Base-by-base conservation (phyloP, 2,113 vertebrate genomes). In the Syngnathus floridae region DNA sequence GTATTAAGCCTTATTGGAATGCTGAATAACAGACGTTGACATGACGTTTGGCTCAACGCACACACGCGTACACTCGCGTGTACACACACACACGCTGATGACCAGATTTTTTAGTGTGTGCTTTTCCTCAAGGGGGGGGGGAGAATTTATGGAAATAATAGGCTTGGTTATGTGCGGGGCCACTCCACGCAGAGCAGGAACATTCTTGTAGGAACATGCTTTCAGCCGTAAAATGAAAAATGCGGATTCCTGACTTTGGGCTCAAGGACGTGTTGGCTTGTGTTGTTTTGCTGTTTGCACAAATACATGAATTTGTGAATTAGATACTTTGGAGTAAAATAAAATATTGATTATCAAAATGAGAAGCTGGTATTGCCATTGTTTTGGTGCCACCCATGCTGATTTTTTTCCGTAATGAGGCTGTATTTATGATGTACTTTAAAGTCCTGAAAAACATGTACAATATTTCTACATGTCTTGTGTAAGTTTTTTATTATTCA, bases 1-100 rank as follows among this genome's bases (percentile, higher is more conserved):
- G 68, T 80, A 86, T 87, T 85, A 82, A 68, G 71, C 64, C 72
- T 82, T 79, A 82, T 82, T 84, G 83, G 79, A 89, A 86, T 77
- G 73, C 84, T 80, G 78, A 84, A 85, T 78, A 86, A 83, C 79
- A 82, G 77, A 68, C 72, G 72, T 82, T 74, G 70, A 66, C 71
- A 72, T 76, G 70, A 75, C 69, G 60, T 72, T 70, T 77, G 80
- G 78, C 63, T 72, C 46, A 64, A 52, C 56, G 64, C 57, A 40
- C 57, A 19, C 36, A 59, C 36, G 8, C 52, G 6, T 16, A 52
- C 9, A 51, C n/a, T 10, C 49, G 21, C n/a, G 21, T n/a, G 21
- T 7, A 48, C 55, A 65, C 57, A 59, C 36, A 59, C 57, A 59
- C 57, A 17, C 52, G 7, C 49, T 51, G 48, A 80, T 84, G 78